A percentile compares a stretch with the other conserved stretches of the same genome.
Evolutionary conservation across 2,797 vertebrate species (phyloP).

Genomic region (Phrynocephalus vlangalii): DNA sequence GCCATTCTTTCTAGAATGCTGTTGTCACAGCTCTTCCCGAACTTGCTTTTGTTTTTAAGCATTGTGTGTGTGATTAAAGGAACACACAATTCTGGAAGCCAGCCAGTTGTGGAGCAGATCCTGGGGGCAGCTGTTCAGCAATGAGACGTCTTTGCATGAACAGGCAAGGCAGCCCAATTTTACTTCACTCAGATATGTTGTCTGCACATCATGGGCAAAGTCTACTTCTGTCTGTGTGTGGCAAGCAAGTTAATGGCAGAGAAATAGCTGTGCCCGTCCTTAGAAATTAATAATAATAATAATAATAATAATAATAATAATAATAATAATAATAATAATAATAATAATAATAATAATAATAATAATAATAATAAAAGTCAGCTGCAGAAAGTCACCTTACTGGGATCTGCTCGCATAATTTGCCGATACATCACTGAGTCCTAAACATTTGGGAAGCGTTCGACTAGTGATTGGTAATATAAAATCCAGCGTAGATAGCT

Average conservation of each 20-base stretch:
- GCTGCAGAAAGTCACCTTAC: no score
- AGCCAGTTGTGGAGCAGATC: background rate
- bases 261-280: background rate
- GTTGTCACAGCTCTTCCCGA: conserved; percentile 8
- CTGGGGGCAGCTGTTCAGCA: background rate
- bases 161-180: background rate
- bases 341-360: no score
- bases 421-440: no score
- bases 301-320: no score
- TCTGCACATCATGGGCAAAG: background rate
- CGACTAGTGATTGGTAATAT: no score
- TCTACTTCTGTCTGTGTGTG: background rate
- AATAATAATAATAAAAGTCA: no score
- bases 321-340: no score
- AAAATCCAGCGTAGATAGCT: no score
- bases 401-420: no score
- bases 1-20: background rate
- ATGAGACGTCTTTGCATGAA: background rate
- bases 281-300: no score
- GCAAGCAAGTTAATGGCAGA: background rate
- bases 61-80: background rate
- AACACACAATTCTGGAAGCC: background rate
- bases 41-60: conserved; percentile 8
- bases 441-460: no score
- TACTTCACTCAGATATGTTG: background rate